Conservation (phyloP, 2,797 vertebrate genomes). For the Coccyzus lansbergi region DNA sequence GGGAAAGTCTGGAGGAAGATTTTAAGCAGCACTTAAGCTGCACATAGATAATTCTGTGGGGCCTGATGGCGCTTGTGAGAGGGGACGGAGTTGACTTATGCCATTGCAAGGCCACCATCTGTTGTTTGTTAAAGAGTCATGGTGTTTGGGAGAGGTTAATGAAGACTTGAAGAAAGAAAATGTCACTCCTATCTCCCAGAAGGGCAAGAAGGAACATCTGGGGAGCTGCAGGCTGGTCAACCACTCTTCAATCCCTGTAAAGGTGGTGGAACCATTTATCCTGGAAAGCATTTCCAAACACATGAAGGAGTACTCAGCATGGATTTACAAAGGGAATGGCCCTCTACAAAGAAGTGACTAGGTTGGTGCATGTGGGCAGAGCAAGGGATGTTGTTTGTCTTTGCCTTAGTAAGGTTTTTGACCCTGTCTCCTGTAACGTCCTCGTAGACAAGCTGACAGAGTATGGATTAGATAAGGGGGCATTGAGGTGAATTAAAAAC, state of each 20-base stretch:
- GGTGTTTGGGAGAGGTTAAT: neutral
- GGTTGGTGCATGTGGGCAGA: neutral
- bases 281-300: neutral
- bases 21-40: neutral
- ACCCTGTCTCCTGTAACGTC: neutral
- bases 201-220: neutral
- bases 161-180: neutral
- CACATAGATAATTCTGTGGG: fast-evolving
- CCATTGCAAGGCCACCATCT: neutral
- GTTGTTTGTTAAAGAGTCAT: neutral
- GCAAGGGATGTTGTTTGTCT: neutral
- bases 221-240: neutral
- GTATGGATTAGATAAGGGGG: neutral
- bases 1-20: neutral
- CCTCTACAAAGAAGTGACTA: neutral
- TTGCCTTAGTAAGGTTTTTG: neutral
- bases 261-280: neutral
- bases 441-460: neutral
- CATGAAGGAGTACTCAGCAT: neutral
- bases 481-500: neutral
- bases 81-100: neutral
- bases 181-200: neutral
- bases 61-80: neutral
- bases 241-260: neutral
- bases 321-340: neutral